Base-by-base conservation (phyloP, 2,797 vertebrate species). In the Psittacula echo region DNA sequence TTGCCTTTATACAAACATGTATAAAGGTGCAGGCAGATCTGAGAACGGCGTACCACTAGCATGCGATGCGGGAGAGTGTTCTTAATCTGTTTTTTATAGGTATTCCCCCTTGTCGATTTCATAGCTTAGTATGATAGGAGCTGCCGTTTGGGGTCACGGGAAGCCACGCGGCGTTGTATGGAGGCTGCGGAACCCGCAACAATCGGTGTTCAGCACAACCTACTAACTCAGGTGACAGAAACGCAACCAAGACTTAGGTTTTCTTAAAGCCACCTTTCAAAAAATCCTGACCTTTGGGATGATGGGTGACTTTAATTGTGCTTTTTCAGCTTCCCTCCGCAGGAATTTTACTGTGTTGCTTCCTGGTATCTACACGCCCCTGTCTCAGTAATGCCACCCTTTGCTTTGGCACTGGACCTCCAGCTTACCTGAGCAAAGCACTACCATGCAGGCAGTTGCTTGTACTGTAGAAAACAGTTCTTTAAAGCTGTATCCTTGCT, bases 171-270 rank as follows among this genome's bases (percentile, higher is more conserved):
- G n/a, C 5, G 9, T 5, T 26, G 17, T 3, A 1, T 4, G 3
- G 47, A 17, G 22, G 62, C 32, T 10, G 17, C 24, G 24, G 13
- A 8, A 7, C 22, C 11, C 4, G 14, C 12, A 27, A 65, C 68
- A 6, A 5, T 9, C 11, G 7, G 8, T 0, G 41, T 17, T 48
- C 7, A 6, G 9, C 21, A 22, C 10, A 67, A 21, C 16, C 11
- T 9, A 1, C 0, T 18, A 7, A 4, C 13, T 23, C 13, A 1
- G 20, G 53, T 10, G 64, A 4, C 13, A 7, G 47, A 5, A 37
- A 19, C 8, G 2, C 7, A 29, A 1, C 5, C 18, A 8, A 13
- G 48, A 21, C 8, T 2, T 4, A 2, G 32, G 5, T 20, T 54
- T 12, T 58, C 34, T n/a, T 19, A 27, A 37, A 54, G 18, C 10